Evolutionary conservation across 2,113 vertebrate species (phyloP).

Genomic region (Oxyruncus cristatus): DNA sequence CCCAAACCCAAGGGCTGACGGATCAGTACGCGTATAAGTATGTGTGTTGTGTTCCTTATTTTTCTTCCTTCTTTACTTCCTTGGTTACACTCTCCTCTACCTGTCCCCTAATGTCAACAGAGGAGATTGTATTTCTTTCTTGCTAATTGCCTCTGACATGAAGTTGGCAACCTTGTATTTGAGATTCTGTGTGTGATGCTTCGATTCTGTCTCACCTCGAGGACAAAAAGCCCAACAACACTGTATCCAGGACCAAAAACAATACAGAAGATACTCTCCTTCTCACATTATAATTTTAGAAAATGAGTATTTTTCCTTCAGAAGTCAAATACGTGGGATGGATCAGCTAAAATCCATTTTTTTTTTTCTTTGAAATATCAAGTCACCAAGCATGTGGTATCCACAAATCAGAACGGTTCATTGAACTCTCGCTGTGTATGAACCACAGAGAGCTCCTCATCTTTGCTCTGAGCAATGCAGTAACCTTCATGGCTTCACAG

Average conservation of each 20-base stretch:
- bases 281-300: neutral
- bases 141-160: conserved; percentile 44
- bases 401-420: neutral
- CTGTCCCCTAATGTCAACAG: conserved; percentile 25
- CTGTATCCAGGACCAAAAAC: neutral
- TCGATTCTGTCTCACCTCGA: neutral
- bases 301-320: neutral
- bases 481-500: neutral
- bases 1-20: neutral
- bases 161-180: conserved; percentile 14
- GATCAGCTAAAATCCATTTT: neutral
- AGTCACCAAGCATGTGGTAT: neutral
- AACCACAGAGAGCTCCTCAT: neutral
- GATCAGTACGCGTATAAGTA: neutral
- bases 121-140: neutral
- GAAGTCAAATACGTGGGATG: neutral
- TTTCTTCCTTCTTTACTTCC: neutral
- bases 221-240: neutral
- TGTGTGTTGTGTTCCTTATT: neutral
- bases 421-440: neutral
- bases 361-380: neutral
- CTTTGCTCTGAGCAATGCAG: neutral
- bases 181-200: neutral
- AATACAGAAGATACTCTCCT: neutral
- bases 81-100: conserved; percentile 15